Conservation (phyloP, 1,140 invertebrate genomes). For the Dufourea novaeangliae region DNA sequence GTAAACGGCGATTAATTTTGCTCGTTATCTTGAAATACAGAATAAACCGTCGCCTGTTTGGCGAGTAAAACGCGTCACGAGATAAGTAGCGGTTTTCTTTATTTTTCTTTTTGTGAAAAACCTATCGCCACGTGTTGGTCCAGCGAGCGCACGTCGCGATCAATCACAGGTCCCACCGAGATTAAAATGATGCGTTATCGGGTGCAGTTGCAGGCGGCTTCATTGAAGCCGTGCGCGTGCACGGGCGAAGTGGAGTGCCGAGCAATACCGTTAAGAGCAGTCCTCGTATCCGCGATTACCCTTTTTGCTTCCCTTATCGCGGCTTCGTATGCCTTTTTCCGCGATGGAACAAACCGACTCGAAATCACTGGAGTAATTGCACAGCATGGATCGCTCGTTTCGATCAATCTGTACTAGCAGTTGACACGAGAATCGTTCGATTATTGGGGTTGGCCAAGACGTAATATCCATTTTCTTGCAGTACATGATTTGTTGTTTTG, state of each 20-base stretch:
- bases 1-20: not conserved
- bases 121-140: not conserved
- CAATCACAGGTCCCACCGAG: not conserved
- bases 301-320: slow-evolving; percentile 14
- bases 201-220: not conserved
- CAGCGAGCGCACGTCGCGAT: not conserved
- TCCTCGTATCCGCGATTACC: slow-evolving; percentile 15
- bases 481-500: too few species aligned
- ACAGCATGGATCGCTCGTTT: too few species aligned
- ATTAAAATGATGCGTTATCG: not conserved
- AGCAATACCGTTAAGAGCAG: slow-evolving; percentile 28
- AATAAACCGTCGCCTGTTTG: not conserved
- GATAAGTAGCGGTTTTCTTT: not conserved
- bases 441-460: too few species aligned
- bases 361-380: not conserved
- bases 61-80: not conserved
- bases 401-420: too few species aligned
- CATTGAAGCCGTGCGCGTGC: not conserved
- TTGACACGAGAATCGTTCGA: too few species aligned
- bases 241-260: not conserved
- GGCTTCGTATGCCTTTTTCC: not conserved
- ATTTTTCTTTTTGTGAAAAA: too few species aligned
- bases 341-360: not conserved
- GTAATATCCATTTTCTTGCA: too few species aligned
- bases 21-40: not conserved